Evolutionary conservation across 2,888 invertebrate species (phyloP).

Genomic region (Lutraria lutraria): DNA sequence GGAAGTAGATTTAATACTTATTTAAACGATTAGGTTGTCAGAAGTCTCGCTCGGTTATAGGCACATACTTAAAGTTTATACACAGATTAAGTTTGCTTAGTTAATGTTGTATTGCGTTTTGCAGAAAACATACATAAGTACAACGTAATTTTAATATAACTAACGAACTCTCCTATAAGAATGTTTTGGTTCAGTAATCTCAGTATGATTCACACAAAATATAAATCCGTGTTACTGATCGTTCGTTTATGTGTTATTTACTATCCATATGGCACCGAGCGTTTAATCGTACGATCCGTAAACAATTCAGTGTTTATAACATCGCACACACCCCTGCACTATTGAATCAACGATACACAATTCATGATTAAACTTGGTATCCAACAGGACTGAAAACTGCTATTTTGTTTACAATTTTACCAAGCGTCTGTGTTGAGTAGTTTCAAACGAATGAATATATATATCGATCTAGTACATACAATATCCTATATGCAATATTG

Average conservation of each 20-base stretch:
- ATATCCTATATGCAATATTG: slow-evolving; percentile 23
- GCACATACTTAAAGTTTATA: background rate
- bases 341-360: background rate
- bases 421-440: background rate
- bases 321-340: background rate
- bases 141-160: background rate
- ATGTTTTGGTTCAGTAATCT: background rate
- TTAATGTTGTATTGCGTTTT: background rate
- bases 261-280: background rate
- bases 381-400: background rate
- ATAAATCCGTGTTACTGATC: background rate
- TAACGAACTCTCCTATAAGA: background rate
- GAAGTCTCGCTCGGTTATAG: background rate
- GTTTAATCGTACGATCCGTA: background rate
- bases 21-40: background rate
- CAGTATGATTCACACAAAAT: background rate
- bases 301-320: background rate
- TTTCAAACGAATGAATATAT: slow-evolving; percentile 6
- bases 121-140: background rate
- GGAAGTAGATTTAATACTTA: slow-evolving; percentile 23
- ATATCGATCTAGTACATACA: background rate
- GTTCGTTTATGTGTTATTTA: background rate
- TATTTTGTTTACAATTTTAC: slow-evolving; percentile 16
- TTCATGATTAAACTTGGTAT: slow-evolving; percentile 7
- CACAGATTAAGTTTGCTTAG: background rate